phyloP scores from a whole-genome alignment of 2,888 invertebrate species.

The Ophion slaviceki region DNA sequence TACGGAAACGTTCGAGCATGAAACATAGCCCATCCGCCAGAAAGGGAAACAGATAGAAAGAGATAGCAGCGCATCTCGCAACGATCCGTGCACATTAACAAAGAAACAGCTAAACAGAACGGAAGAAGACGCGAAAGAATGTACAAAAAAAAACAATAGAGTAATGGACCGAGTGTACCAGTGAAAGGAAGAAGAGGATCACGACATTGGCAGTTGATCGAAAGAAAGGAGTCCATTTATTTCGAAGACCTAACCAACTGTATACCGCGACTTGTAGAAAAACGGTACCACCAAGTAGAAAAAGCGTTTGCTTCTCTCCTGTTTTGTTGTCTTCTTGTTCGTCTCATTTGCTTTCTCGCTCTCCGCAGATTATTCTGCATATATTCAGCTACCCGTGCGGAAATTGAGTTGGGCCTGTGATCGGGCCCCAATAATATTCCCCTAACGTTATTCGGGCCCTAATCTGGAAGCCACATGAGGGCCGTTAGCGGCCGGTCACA shows the following conservation, averaged over 20 bases:
- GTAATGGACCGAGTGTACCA: neutral
- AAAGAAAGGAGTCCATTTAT: slow-evolving; percentile 32
- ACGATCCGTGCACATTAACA: neutral
- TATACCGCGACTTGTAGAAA: neutral
- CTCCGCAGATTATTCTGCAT: too few relatives aligned
- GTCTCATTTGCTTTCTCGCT: too few relatives aligned
- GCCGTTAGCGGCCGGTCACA: too few relatives aligned
- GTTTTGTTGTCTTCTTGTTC: too few relatives aligned
- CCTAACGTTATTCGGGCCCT: too few relatives aligned
- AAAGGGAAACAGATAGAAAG: slow-evolving; percentile 7
- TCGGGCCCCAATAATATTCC: too few relatives aligned
- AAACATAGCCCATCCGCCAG: slow-evolving; percentile 17
- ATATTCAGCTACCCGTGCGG: too few relatives aligned
- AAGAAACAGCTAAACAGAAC: neutral
- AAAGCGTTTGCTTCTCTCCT: too few relatives aligned
- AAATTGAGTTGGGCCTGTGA: too few relatives aligned
- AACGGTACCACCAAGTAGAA: neutral
- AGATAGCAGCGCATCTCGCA: slow-evolving; percentile 12
- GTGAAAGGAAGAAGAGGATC: neutral
- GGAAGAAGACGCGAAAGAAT: slow-evolving; percentile 9
- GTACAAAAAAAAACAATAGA: slow-evolving; percentile 8
- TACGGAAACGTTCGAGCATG: slow-evolving; percentile 56
- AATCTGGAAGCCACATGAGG: too few relatives aligned
- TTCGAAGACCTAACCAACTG: neutral
- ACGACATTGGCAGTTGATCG: slow-evolving; percentile 14